phyloP scores from a whole-genome alignment of 2,797 vertebrate species.

The Sebastes cheni region DNA sequence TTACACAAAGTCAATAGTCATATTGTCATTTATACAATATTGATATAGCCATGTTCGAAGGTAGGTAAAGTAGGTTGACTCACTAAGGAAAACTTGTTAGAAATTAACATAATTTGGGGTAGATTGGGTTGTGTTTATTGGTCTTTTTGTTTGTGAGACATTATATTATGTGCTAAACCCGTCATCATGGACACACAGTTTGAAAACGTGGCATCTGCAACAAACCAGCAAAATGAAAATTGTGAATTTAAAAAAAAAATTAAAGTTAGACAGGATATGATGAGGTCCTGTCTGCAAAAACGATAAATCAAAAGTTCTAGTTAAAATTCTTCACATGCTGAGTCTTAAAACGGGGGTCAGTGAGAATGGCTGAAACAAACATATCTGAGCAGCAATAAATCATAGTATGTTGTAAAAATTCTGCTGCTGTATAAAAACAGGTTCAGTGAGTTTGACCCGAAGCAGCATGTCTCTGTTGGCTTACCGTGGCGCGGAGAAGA shows the following conservation, averaged over 20 bases:
- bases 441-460: constrained; percentile 38
- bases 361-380: constrained; percentile 46
- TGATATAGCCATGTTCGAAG: neutral
- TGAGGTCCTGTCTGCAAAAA: constrained; percentile 9
- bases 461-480: constrained; percentile 31
- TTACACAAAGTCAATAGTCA: neutral
- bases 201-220: neutral
- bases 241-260: neutral
- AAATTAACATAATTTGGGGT: neutral
- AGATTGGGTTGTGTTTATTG: neutral
- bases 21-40: neutral
- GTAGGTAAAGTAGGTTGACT: neutral
- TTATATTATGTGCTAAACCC: neutral
- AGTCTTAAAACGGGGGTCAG: constrained; percentile 38
- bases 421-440: constrained; percentile 34
- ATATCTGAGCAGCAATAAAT: constrained; percentile 39
- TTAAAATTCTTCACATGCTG: constrained; percentile 50
- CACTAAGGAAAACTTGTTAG: neutral
- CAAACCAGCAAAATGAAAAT: constrained; percentile 5
- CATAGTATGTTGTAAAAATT: constrained; percentile 12
- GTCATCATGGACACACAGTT: neutral
- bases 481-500: constrained; percentile 70
- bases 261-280: neutral
- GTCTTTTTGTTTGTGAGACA: neutral
- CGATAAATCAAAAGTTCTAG: constrained; percentile 33